Conservation (phyloP, 2,888 invertebrate species). For the Fissipunctia ypsillon region DNA sequence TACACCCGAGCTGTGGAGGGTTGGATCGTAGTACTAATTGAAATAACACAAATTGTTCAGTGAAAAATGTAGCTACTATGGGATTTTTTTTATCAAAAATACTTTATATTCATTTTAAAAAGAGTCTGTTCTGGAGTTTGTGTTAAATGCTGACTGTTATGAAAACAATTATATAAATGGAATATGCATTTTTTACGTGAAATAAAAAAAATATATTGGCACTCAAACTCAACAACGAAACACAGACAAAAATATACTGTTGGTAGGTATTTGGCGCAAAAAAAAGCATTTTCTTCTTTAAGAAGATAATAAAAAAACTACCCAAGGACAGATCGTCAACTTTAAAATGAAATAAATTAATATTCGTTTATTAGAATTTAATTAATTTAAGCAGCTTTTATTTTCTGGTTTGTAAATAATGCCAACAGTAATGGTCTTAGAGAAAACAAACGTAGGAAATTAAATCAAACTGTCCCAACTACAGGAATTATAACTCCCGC, state of each 20-base stretch:
- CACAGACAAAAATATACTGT: not conserved
- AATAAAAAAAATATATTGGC: not conserved
- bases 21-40: constrained; percentile 53
- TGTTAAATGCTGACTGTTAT: too few relatives aligned
- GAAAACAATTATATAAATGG: not conserved
- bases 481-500: constrained; percentile 12
- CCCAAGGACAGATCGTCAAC: not conserved
- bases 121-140: not conserved
- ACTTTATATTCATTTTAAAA: not conserved
- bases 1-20: constrained; percentile 51
- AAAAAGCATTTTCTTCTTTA: not conserved
- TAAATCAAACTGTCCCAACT: constrained; percentile 17
- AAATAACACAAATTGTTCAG: constrained; percentile 41
- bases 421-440: not conserved
- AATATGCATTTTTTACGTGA: not conserved
- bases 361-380: not conserved
- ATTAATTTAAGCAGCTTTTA: not conserved
- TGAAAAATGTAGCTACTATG: not conserved
- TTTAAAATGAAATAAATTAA: not conserved
- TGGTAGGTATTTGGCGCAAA: not conserved
- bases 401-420: not conserved
- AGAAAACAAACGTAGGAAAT: not conserved
- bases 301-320: not conserved
- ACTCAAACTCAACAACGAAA: not conserved
- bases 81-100: not conserved